Conservation (phyloP, 35 echinoderm and acorn worm genomes). For the Chiridota heheva region DNA sequence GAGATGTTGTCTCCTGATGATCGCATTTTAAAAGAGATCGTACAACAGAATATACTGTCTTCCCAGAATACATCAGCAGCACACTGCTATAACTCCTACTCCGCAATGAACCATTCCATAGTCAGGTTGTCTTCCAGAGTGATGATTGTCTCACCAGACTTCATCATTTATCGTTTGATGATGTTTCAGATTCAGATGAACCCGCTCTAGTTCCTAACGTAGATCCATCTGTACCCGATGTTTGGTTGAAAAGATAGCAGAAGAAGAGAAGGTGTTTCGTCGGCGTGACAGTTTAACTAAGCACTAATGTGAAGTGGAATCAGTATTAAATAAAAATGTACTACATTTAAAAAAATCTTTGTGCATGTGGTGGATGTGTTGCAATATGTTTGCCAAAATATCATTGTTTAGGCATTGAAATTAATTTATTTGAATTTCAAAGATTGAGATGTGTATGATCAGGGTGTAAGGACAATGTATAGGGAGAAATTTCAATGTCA, state of each 20-base stretch:
- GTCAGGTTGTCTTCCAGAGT: background rate
- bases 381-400: too few species aligned
- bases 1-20: background rate
- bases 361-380: too few species aligned
- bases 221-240: slow-evolving; percentile 63
- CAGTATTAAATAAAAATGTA: too few species aligned
- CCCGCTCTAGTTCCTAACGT: slow-evolving; percentile 62
- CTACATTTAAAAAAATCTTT: too few species aligned
- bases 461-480: too few species aligned
- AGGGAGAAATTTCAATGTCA: too few species aligned
- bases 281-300: too few species aligned
- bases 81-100: background rate
- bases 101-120: background rate
- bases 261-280: too few species aligned
- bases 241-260: slow-evolving; percentile 65
- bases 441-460: too few species aligned
- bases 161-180: background rate
- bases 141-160: slow-evolving; percentile 26
- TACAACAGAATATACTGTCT: background rate
- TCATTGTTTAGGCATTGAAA: too few species aligned
- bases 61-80: slow-evolving; percentile 11
- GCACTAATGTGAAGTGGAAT: too few species aligned
- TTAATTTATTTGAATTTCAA: too few species aligned
- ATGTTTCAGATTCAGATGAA: slow-evolving; percentile 20
- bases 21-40: background rate